Evolutionary conservation across 2,888 invertebrate genomes (phyloP), one percentile per base, ranked within the genome.

Genomic region (Penaeus monodon): DNA sequence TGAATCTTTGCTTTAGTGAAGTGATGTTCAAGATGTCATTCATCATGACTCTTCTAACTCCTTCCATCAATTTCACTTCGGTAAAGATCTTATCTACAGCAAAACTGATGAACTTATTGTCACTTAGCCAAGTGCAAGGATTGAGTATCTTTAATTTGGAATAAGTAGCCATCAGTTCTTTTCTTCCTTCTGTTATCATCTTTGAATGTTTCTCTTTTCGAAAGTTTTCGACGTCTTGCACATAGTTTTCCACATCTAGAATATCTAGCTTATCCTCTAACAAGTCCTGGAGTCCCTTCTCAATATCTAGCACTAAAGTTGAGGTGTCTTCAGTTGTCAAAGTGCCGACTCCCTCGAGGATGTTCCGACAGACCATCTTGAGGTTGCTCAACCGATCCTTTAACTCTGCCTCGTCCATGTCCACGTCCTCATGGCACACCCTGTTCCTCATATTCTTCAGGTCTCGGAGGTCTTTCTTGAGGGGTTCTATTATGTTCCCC

Each of bases 31-130:
- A 64, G 10, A 88, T 80, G 33, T 88, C 74, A 63, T 74, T 66
- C 76, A 88, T 81, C 33, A 49, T 10, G 64, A 88, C 74, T n/a
- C 24, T 38, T n/a, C 63, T 38, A 49, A 80, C 84, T 57, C 57
- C 76, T 8, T 76, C 80, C 17, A 64, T 66, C 24, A 89, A 63
- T 49, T 78, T 80, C 1, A 89, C 63, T 14, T 77, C 49, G 24
- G 89, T 89, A 65, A 89, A 89, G 64, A 86, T 80, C 64, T 84
- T 89, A 24, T 89, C 78, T 27, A 89, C 84, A 22, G 81, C 84
- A 29, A 89, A 89, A 29, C 84, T 79, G 14, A 27, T 76, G 27
- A 89, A 89, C 44, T 77, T 57, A 64, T 57, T 80, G 38, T 89
- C 89, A 73, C 76, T 86, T 38, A 89, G 73, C 89, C 89, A 89